These are phyloP conservation scores for Anaspis maculata DNA, from an alignment of 2,888 invertebrate genomes.

Conservation along the genomic window DNA sequence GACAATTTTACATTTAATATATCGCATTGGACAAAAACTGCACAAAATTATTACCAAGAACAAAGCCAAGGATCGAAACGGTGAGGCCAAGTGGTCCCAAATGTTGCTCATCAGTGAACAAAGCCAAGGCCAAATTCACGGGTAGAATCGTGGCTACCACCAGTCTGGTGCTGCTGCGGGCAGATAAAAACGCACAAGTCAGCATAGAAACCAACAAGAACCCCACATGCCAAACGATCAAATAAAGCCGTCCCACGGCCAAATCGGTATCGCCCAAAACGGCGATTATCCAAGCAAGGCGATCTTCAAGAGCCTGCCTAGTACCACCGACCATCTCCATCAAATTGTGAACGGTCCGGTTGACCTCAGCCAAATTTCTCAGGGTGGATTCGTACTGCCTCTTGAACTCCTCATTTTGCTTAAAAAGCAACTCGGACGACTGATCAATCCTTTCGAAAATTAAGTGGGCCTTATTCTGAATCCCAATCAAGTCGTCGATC, in stretches of 20 bases:
- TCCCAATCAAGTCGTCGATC: conserved; percentile 45
- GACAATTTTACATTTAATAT: no score
- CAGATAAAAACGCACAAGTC: conserved; percentile 36
- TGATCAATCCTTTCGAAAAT: conserved; percentile 51
- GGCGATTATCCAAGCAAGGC: conserved; percentile 31
- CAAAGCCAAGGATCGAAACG: conserved; percentile 19
- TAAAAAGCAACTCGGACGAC: conserved; percentile 39
- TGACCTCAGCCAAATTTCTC: conserved; percentile 45
- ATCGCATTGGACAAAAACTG: background rate
- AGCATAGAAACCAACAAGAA: conserved; percentile 37
- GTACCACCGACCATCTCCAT: conserved; percentile 34
- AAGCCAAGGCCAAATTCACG: conserved; percentile 32
- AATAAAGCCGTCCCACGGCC: conserved; percentile 34
- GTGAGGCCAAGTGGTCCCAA: conserved; percentile 25
- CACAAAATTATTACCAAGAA: conserved; percentile 16
- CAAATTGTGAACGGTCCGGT: conserved; percentile 43
- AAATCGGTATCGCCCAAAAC: conserved; percentile 39
- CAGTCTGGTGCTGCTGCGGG: conserved; percentile 27
- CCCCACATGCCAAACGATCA: conserved; percentile 34
- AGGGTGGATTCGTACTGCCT: conserved; percentile 45
- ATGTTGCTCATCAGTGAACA: conserved; percentile 27
- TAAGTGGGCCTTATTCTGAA: conserved; percentile 47
- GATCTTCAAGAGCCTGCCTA: conserved; percentile 34
- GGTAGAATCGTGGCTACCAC: conserved; percentile 32
- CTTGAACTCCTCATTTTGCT: conserved; percentile 44